Evolutionary conservation across 1,140 invertebrate species (phyloP), one percentile per base, ranked within the genome.

Genomic region (Holotrichia oblita): DNA sequence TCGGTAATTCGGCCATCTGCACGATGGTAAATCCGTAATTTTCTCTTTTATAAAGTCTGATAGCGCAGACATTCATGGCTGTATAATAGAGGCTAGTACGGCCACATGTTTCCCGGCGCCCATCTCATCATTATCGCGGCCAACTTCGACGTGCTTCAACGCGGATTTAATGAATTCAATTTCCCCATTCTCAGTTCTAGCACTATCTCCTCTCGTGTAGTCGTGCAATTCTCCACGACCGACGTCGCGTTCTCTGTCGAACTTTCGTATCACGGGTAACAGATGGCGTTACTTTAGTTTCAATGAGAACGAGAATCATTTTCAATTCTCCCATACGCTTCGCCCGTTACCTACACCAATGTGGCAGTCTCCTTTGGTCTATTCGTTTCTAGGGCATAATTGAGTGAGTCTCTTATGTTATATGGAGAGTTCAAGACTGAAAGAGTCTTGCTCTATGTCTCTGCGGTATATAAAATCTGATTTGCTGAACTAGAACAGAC

Each of bases 81-180:
- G 48, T 55, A 55, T 55, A 55, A 55, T 55, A 10, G 48, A 17
- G 6, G 48, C 12, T 34, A 34, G 27, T 34, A 17, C 48, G 14
- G 48, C 48, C 48, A 55, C 48, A 55, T 55, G 48, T 55, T 55
- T 55, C 17, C 48, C 48, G 48, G 48, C 48, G 17, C 48, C 48
- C 48, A 17, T 55, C 48, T 55, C 48, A 55, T 55, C 48, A 55
- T 55, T 55, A 55, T 55, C 48, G 14, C 48, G 48, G 48, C 48
- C 48, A 55, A 55, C 48, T 55, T 17, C 48, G 48, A 55, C 48
- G 48, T 17, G 48, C 48, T 55, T 17, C 48, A 55, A 55, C 48
- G 48, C 14, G 14, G 48, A 55, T 55, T 55, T 55, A 55, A 55
- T 55, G 48, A 55, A 55, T 55, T 55, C 48, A 55, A 55, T 55